A percentile compares a stretch with the other conserved stretches of the same genome.
These are phyloP conservation scores for Urophycis tenuis DNA, from an alignment of 2,797 vertebrate genomes.

Conservation along the genomic window DNA sequence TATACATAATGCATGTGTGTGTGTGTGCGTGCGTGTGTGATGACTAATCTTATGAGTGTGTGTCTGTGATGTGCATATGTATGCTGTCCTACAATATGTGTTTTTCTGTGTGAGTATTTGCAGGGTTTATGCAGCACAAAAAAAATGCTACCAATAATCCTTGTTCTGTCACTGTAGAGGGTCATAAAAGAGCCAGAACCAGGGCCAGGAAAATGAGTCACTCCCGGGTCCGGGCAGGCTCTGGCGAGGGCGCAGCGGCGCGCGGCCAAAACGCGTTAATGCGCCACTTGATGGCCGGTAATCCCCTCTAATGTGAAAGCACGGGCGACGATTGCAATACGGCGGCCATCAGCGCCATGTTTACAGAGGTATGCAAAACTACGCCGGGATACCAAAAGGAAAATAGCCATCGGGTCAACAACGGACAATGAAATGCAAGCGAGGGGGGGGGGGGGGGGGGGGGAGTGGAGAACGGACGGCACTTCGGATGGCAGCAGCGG, in stretches of 20 bases:
- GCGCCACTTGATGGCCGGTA: slow-evolving; percentile 39
- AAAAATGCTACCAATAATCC: slow-evolving; percentile 43
- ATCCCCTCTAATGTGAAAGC: slow-evolving; percentile 43
- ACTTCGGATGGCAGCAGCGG: slow-evolving; percentile 18
- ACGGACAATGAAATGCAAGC: not conserved
- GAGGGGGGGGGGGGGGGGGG: too few species aligned
- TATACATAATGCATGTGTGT: not conserved
- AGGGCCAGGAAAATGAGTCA: slow-evolving; percentile 64
- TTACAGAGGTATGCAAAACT: slow-evolving; percentile 6
- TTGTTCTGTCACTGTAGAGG: slow-evolving; percentile 35
- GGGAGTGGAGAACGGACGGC: slow-evolving; percentile 22
- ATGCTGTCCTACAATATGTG: not conserved
- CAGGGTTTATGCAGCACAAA: not conserved
- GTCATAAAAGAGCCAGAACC: slow-evolving; percentile 43
- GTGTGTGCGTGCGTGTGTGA: not conserved
- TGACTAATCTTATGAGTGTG: not conserved
- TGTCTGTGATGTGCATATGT: slow-evolving; percentile 2
- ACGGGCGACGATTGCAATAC: slow-evolving; percentile 17
- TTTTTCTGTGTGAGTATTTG: not conserved
- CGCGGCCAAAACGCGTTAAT: slow-evolving; percentile 31
- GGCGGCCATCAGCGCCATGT: slow-evolving; percentile 9
- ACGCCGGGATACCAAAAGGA: not conserved
- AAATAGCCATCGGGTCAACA: not conserved
- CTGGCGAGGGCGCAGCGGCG: slow-evolving; percentile 31
- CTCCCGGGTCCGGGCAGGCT: slow-evolving; percentile 43